phyloP scores from a whole-genome alignment of 2,113 vertebrate genomes.

The Sapayoa aenigma region DNA sequence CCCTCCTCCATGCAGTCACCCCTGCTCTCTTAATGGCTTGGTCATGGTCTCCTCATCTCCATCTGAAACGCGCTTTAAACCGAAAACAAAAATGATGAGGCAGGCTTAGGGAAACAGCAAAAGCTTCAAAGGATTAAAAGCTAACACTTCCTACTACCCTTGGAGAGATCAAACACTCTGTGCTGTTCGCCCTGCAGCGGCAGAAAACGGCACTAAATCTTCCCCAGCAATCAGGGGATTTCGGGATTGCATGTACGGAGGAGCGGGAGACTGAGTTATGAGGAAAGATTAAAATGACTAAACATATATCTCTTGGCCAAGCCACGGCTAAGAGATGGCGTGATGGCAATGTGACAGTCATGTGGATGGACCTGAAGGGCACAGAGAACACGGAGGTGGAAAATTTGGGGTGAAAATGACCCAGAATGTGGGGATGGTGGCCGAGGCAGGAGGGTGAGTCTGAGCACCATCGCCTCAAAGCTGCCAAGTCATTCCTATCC shows the following conservation, averaged over 20 bases:
- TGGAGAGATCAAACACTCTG: conserved; percentile 8
- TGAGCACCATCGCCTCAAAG: fast-evolving
- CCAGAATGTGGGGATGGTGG: background rate
- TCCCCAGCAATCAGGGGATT: background rate
- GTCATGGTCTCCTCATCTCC: background rate
- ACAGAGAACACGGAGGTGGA: background rate
- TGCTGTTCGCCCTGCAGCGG: conserved; percentile 1
- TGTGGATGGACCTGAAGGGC: background rate
- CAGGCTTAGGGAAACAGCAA: conserved; percentile 50
- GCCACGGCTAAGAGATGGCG: background rate
- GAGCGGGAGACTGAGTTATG: background rate
- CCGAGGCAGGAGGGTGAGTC: background rate
- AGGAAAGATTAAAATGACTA: background rate
- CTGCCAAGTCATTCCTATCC: background rate
- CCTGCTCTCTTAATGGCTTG: background rate
- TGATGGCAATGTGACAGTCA: background rate
- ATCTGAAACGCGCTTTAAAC: conserved; percentile 16
- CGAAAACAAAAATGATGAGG: conserved; percentile 51
- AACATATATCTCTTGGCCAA: background rate
- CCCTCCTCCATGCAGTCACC: background rate
- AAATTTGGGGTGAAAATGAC: background rate
- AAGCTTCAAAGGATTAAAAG: conserved; percentile 62
- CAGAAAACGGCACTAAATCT: conserved; percentile 6
- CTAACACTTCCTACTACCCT: background rate
- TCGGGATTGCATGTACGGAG: background rate